Percentiles rank a stretch among this genome's conserved stretches.
These are phyloP conservation scores for Amiota communis DNA, from an alignment of 2,888 invertebrate species.

Conservation along the genomic window DNA sequence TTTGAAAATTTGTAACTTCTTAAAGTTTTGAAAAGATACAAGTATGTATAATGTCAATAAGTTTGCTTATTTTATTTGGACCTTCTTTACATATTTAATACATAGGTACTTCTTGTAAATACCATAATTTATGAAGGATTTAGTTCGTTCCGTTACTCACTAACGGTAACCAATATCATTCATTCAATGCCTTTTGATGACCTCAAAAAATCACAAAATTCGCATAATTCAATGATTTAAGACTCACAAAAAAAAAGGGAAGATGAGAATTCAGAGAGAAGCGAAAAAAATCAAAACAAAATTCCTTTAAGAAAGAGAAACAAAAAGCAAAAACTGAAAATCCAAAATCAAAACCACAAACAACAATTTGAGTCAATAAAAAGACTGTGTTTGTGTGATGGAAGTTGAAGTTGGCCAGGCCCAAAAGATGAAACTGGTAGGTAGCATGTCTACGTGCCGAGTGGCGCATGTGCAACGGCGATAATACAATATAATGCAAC, in stretches of 20 bases:
- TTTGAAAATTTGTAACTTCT: no score
- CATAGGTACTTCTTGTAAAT: neutral
- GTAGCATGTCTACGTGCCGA: neutral
- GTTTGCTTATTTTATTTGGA: no score
- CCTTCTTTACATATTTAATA: neutral
- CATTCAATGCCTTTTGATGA: neutral
- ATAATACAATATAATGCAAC: neutral
- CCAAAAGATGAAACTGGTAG: neutral
- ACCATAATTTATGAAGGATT: neutral
- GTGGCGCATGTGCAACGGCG: neutral
- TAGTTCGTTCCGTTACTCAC: neutral
- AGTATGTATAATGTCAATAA: no score
- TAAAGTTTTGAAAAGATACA: no score
- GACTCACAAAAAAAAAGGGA: conserved; percentile 1
- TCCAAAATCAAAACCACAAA: neutral
- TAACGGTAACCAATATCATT: conserved; percentile 3
- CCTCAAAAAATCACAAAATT: conserved; percentile 5
- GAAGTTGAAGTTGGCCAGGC: neutral
- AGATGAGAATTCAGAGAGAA: neutral
- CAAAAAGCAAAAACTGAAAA: neutral
- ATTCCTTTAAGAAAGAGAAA: neutral
- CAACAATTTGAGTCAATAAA: neutral
- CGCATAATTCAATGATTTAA: conserved; percentile 22
- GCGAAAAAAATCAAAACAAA: conserved; percentile 3
- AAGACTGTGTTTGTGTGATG: neutral